Evolutionary conservation across 2,797 vertebrate genomes (phyloP), one percentile per base, ranked within the genome.

Genomic region (Esox masquinongy): DNA sequence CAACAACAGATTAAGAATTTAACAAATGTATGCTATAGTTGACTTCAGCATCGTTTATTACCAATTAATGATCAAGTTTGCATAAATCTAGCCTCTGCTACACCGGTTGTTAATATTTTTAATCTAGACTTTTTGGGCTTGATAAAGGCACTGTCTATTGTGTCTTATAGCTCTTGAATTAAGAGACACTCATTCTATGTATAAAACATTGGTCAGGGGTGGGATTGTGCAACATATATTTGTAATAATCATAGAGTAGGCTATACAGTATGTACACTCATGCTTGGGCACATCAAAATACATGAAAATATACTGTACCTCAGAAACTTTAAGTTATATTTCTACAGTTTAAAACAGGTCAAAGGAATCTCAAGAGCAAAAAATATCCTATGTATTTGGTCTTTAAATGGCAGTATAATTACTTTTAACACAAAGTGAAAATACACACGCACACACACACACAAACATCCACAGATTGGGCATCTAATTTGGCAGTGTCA

Each of bases 91-190:
- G 71, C 84, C 59, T 82, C 56, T 78, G n/a, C 9, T 85, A 88
- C 83, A 82, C 82, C 79, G 1, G 14, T 14, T 84, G 82, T 79
- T 85, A 84, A 5, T 77, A 79, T 68, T n/a, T 84, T 80, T 81
- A 61, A 61, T 61, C 56, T 61, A 61, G 9, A 24, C 71, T 82
- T 82, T 76, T 75, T 84, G 77, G 80, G 84, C 77, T 87, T 83
- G 78, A 89, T 84, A 90, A 92, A 93, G 91, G 90, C 91, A 92
- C 91, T 89, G 82, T 86, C 81, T 82, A 87, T 79, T 83, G 81
- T 1, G 80, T 88, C 77, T 83, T 82, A 84, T 82, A 87, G 74
- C 11, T 73, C 84, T 82, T 84, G 77, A 73, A 72, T 87, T 86
- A 67, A 82, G 82, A 86, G 90, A 88, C 78, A 87, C 83, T 88